phyloP scores from a whole-genome alignment of 2,797 vertebrate genomes.

The Momotus momota region DNA sequence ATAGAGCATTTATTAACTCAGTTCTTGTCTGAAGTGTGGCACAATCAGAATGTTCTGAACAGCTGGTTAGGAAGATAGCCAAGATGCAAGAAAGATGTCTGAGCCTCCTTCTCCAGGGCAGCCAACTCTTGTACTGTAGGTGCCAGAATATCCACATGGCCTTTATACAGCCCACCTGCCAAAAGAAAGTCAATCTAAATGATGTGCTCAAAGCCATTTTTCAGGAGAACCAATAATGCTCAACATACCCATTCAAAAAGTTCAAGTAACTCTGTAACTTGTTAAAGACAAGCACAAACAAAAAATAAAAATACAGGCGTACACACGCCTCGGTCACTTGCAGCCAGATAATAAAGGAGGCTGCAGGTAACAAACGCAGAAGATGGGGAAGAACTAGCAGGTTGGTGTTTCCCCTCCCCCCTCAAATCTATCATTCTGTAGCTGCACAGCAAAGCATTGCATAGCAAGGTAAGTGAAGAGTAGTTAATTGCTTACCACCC shows the following conservation, averaged over 20 bases:
- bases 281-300: not conserved
- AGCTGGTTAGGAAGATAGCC: constrained; percentile 96
- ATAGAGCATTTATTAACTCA: constrained; percentile 26
- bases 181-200: constrained; percentile 30
- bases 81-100: constrained; percentile 95
- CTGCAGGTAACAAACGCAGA: not conserved
- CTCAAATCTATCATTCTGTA: not conserved
- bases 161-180: constrained; percentile 92
- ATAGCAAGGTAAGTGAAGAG: not conserved
- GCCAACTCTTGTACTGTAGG: constrained; percentile 95
- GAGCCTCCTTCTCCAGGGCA: constrained; percentile 94
- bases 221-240: not conserved
- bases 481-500: constrained; percentile 82
- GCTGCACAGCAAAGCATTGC: not conserved
- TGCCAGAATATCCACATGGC: constrained; percentile 95
- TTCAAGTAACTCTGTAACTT: not conserved
- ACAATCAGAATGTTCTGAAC: constrained; percentile 92
- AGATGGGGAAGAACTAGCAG: not conserved
- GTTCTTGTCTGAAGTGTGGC: not conserved
- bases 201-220: not conserved
- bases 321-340: not conserved
- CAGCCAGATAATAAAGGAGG: not conserved
- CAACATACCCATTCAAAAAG: not conserved
- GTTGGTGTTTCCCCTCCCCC: too few species aligned
- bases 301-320: not conserved